Percentiles rank a stretch among this genome's conserved stretches.
These are phyloP conservation scores for Sphenopsis melanotis DNA, from an alignment of 2,797 vertebrate genomes.

Conservation along the genomic window DNA sequence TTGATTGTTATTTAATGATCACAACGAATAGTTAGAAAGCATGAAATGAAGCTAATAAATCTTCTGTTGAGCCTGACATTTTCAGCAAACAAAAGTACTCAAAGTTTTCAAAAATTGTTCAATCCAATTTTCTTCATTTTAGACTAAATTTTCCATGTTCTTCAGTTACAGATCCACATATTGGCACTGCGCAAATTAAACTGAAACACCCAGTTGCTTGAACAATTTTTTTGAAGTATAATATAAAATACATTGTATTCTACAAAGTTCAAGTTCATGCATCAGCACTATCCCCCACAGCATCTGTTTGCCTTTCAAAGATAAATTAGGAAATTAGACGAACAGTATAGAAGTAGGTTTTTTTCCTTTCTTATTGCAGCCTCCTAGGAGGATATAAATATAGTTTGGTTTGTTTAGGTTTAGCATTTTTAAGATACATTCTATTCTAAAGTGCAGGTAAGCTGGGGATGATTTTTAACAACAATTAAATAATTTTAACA, in stretches of 20 bases:
- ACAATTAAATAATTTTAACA: background rate
- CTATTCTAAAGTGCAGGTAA: background rate
- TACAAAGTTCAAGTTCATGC: background rate
- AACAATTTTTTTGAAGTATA: background rate
- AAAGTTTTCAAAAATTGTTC: background rate
- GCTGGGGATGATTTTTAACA: background rate
- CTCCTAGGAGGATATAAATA: background rate
- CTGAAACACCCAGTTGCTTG: background rate
- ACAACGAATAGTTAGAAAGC: background rate
- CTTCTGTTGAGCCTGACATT: background rate
- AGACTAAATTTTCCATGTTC: background rate
- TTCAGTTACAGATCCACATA: background rate
- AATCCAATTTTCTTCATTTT: background rate
- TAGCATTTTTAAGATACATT: background rate
- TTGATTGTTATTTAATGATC: slow-evolving; percentile 52
- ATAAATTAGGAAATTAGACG: background rate
- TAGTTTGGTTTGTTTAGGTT: background rate
- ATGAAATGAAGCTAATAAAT: slow-evolving; percentile 54
- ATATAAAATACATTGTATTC: background rate
- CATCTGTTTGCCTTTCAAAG: background rate
- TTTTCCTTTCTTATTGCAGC: background rate
- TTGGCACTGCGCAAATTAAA: background rate
- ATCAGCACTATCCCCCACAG: background rate
- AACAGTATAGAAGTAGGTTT: background rate
- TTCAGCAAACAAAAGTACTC: background rate